phyloP scores from a whole-genome alignment of 2,888 invertebrate genomes.

The Odontomyia ornata region DNA sequence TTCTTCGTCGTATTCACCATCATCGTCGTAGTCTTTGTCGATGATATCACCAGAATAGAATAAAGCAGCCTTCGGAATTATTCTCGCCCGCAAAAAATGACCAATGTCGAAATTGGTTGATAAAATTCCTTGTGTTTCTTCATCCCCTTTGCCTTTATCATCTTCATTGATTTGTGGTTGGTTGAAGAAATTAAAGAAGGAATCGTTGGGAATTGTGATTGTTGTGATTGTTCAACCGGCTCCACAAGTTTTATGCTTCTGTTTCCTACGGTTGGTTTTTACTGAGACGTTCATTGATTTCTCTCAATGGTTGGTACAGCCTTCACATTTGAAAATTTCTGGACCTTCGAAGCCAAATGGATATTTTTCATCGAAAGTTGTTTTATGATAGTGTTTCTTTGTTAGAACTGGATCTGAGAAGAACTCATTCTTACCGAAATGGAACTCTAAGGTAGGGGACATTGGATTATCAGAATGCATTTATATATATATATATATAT shows the following conservation, averaged over 20 bases:
- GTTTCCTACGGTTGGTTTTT: constrained; percentile 96
- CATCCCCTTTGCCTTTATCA: constrained; percentile 81
- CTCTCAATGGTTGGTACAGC: constrained; percentile 96
- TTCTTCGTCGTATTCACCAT: constrained; percentile 65
- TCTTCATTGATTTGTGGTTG: constrained; percentile 90
- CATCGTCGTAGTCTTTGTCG: constrained; percentile 79
- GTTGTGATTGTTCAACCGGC: constrained; percentile 92
- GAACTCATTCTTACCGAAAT: constrained; percentile 92
- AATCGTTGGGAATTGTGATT: constrained; percentile 94
- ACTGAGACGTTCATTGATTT: constrained; percentile 97
- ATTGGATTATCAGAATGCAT: no score
- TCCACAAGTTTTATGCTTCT: constrained; percentile 97
- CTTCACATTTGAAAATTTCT: constrained; percentile 68
- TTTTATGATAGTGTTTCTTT: constrained; percentile 94
- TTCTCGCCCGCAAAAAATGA: constrained; percentile 95
- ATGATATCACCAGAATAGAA: constrained; percentile 93
- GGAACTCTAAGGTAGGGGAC: constrained; percentile 79
- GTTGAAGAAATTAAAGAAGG: constrained; percentile 99
- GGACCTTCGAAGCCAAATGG: constrained; percentile 96
- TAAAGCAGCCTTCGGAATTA: constrained; percentile 96
- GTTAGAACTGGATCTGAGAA: constrained; percentile 85
- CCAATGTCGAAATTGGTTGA: constrained; percentile 98
- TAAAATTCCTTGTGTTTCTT: constrained; percentile 82
- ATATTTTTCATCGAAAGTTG: constrained; percentile 86
- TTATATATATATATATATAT: no score